Conservation (phyloP, 1,140 invertebrate species). For the Lamellibrachia luymesi region DNA sequence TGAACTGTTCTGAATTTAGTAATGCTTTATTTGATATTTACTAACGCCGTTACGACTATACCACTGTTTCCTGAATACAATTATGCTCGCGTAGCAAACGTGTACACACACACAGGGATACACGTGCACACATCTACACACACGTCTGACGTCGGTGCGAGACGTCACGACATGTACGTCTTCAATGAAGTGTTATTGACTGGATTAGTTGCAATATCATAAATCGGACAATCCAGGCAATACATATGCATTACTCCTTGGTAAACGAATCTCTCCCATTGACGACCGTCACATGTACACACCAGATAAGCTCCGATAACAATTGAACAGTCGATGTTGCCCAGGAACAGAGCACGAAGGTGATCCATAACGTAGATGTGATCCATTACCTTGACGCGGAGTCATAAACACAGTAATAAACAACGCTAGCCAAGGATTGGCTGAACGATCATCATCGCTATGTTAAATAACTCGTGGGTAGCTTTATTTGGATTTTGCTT, state of each 20-base stretch:
- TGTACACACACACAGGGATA: neutral
- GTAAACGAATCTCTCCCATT: neutral
- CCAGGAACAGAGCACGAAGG: neutral
- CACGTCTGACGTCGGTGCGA: neutral
- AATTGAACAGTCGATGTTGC: neutral
- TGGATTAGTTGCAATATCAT: neutral
- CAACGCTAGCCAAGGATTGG: too few species aligned
- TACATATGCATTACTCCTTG: neutral
- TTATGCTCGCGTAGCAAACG: neutral
- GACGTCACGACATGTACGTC: neutral
- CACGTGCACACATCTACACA: neutral
- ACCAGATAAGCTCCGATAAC: neutral
- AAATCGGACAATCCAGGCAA: neutral
- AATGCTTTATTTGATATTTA: neutral
- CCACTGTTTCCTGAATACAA: neutral
- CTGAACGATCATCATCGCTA: too few species aligned
- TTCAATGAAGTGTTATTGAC: neutral
- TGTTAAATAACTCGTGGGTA: too few species aligned
- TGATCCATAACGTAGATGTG: neutral
- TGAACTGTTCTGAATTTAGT: neutral
- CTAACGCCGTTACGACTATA: neutral
- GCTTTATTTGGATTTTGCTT: neutral
- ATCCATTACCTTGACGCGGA: neutral
- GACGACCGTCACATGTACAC: neutral
- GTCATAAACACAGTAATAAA: too few species aligned